Evolutionary conservation across 2,888 invertebrate species (phyloP).

Genomic region (Sarcophaga carnaria): DNA sequence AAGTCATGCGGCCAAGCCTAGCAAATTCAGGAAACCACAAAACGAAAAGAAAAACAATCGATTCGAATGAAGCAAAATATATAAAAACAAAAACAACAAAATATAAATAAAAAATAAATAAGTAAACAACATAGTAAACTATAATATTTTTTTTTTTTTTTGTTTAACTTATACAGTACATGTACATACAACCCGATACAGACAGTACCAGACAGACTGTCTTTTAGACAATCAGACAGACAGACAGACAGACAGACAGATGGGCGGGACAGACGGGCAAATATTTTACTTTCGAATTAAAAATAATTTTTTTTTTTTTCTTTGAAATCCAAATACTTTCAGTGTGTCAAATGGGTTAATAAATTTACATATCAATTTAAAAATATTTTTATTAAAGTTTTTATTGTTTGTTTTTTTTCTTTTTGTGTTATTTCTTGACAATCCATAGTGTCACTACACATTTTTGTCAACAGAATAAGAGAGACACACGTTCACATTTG

Average conservation of each 20-base stretch:
- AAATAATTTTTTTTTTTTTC: background rate
- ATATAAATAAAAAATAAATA: slow-evolving; percentile 18
- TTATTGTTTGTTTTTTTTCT: background rate
- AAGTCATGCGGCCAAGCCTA: slow-evolving; percentile 64
- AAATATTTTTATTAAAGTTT: slow-evolving; percentile 9
- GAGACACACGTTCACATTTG: background rate
- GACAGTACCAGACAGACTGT: slow-evolving; percentile 29
- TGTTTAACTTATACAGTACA: slow-evolving; percentile 4
- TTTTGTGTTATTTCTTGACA: slow-evolving; percentile 11
- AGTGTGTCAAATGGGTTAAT: slow-evolving; percentile 57
- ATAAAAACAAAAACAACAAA: slow-evolving; percentile 19
- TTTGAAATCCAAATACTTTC: slow-evolving; percentile 34
- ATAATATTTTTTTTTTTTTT: slow-evolving; percentile 19
- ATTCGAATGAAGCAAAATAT: slow-evolving; percentile 6
- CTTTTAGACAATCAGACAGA: background rate
- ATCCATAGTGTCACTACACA: slow-evolving; percentile 37
- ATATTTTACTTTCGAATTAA: slow-evolving; percentile 58
- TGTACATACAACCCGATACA: slow-evolving; percentile 25
- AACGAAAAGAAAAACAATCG: slow-evolving; percentile 13
- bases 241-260: background rate
- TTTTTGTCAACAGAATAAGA: slow-evolving; percentile 24
- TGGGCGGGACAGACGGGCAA: background rate
- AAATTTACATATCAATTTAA: slow-evolving; percentile 56
- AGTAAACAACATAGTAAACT: slow-evolving; percentile 38
- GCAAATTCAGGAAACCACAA: slow-evolving; percentile 62